Base-by-base conservation (phyloP, 2,888 invertebrate genomes). In the Hedya salicella region DNA sequence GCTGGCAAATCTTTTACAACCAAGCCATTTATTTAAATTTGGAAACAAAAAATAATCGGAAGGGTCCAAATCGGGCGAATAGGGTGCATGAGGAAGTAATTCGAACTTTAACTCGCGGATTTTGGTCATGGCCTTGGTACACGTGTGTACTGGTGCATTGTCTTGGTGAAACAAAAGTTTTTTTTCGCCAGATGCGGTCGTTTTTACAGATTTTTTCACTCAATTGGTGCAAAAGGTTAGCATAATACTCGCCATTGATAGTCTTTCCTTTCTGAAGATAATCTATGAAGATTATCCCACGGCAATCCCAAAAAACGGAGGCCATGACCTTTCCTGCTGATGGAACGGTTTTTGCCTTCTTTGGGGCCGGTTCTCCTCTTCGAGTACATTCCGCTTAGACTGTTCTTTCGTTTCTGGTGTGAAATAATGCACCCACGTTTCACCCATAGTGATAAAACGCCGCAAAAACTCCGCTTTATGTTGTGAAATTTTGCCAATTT, bases 401-500 rank as follows among this genome's bases (percentile, higher is more conserved):
- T 46, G 46, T 46, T 21, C 6, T 46, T 46, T 46, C 17, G 46
- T 17, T 19, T 46, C 17, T 21, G 40, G 40, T 40, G 40, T 40
- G 40, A 40, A n/a, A 40, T 40, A 40, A n/a, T 40, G 40, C 40
- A 40, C 92, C 90, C 54, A 73, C n/a, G n/a, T n/a, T n/a, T n/a
- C n/a, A n/a, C n/a, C n/a, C n/a, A n/a, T n/a, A n/a, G n/a, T n/a
- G n/a, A n/a, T n/a, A n/a, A n/a, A n/a, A n/a, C n/a, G n/a, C n/a
- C n/a, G n/a, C n/a, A n/a, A n/a, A n/a, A n/a, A 40, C 40, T 40
- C 40, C 40, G 40, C 40, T 40, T 40, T 40, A 40, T 40, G n/a
- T 40, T 40, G n/a, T 40, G 40, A 40, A 40, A 40, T n/a, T 40
- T 40, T 40, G 40, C 40, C 40, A 40, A 40, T 40, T n/a, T 13